A percentile compares a stretch with the other conserved stretches of the same genome.
Conservation (phyloP, 1,140 invertebrate species). For the Lerema accius region DNA sequence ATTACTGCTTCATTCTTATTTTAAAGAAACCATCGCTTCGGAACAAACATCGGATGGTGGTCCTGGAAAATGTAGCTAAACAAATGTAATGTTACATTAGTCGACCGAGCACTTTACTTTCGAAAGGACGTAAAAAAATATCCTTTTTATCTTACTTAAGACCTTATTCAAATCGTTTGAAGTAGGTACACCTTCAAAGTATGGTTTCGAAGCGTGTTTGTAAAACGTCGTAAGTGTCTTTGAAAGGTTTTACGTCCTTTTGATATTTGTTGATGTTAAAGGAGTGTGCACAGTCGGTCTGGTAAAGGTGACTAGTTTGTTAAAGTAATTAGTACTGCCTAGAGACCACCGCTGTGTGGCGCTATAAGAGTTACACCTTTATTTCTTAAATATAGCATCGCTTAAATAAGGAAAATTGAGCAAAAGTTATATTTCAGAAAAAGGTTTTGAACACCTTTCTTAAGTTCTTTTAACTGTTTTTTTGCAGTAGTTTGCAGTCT, state of each 20-base stretch:
- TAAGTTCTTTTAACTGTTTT: too few species aligned
- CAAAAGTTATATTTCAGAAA: not conserved
- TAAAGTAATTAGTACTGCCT: slow-evolving; percentile 56
- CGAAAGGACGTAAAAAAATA: slow-evolving; percentile 18
- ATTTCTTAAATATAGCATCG: too few species aligned
- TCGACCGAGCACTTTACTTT: not conserved
- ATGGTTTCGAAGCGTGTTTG: slow-evolving; percentile 25
- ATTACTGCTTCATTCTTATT: slow-evolving; percentile 56
- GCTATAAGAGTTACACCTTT: too few species aligned
- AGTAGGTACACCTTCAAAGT: too few species aligned
- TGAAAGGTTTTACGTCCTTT: slow-evolving; percentile 44
- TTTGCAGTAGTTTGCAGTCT: too few species aligned
- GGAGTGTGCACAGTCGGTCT: slow-evolving; percentile 50
- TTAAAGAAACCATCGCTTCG: slow-evolving; percentile 51
- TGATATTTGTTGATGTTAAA: slow-evolving; percentile 41
- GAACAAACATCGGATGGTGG: slow-evolving; percentile 65
- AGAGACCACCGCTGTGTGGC: slow-evolving; percentile 66
- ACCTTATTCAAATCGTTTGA: slow-evolving; percentile 26
- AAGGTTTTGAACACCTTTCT: too few species aligned
- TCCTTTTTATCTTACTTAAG: slow-evolving; percentile 3
- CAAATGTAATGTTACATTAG: slow-evolving; percentile 49
- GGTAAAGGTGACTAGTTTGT: slow-evolving; percentile 59
- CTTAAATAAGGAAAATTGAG: slow-evolving; percentile 4
- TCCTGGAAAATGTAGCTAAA: slow-evolving; percentile 53
- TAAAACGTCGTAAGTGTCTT: slow-evolving; percentile 36